Evolutionary conservation across 1,140 invertebrate species (phyloP).

Genomic region (Bradysia coprophila): DNA sequence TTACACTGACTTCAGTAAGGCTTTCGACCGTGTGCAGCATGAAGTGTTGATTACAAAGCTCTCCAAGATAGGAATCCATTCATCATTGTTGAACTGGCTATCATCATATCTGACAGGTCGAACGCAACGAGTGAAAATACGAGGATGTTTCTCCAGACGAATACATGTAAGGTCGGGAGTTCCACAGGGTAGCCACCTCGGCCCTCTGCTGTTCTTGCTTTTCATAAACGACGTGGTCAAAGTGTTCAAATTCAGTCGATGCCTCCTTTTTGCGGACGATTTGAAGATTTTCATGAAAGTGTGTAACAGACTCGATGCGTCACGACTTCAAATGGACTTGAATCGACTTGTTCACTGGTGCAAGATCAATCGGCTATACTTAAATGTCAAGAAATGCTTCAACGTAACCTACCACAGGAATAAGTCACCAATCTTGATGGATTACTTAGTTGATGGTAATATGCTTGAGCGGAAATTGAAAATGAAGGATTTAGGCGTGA

Average conservation of each 20-base stretch:
- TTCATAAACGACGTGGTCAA: not conserved
- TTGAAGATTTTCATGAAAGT: not conserved
- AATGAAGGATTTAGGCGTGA: too few species aligned
- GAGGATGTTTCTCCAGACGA: not conserved
- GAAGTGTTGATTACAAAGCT: conserved; percentile 4
- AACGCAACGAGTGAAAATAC: not conserved
- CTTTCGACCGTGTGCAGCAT: conserved; percentile 7
- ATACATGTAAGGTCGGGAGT: not conserved
- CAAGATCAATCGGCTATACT: not conserved
- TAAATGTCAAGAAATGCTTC: not conserved
- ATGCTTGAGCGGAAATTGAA: too few species aligned
- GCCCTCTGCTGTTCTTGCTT: not conserved
- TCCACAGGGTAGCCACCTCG: not conserved
- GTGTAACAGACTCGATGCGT: not conserved
- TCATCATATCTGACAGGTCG: not conserved
- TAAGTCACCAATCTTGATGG: too few species aligned
- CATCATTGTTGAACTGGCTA: not conserved
- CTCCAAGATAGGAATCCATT: not conserved
- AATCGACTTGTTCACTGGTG: not conserved
- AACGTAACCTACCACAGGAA: too few species aligned
- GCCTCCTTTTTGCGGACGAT: not conserved
- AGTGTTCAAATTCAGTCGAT: not conserved
- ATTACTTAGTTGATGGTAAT: too few species aligned
- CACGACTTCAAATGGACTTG: not conserved
- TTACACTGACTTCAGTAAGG: conserved; percentile 3